These are phyloP conservation scores for Girardinichthys multiradiatus DNA, from an alignment of 2,113 vertebrate genomes.

Conservation along the genomic window DNA sequence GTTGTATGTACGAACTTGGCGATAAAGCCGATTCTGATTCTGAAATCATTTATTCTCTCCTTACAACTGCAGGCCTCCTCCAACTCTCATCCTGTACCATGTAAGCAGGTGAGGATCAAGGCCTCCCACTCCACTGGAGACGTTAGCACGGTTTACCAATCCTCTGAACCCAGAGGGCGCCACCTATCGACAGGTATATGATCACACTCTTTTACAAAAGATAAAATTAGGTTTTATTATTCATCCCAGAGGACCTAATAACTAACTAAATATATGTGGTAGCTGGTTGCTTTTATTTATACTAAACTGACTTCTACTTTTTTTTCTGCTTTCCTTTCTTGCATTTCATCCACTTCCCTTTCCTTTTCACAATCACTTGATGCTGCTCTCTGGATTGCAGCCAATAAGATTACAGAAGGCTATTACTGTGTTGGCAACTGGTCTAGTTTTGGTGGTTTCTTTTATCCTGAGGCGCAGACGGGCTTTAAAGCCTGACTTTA, in stretches of 20 bases:
- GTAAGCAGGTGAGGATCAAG: slow-evolving; percentile 96
- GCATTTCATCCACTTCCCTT: slow-evolving; percentile 90
- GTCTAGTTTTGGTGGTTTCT: slow-evolving; percentile 51
- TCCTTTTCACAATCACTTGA: slow-evolving; percentile 87
- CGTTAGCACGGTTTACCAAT: slow-evolving; percentile 86
- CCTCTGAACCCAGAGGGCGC: slow-evolving; percentile 89
- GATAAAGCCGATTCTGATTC: too few species aligned
- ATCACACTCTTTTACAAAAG: neutral
- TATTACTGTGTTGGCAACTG: slow-evolving; percentile 69
- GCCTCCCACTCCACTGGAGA: slow-evolving; percentile 93
- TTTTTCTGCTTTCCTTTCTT: slow-evolving; percentile 89
- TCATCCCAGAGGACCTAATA: neutral
- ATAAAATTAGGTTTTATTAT: neutral
- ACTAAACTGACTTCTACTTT: slow-evolving; percentile 68
- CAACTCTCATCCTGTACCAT: slow-evolving; percentile 83
- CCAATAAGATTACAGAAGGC: slow-evolving; percentile 81
- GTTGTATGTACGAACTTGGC: too few species aligned
- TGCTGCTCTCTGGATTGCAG: slow-evolving; percentile 81
- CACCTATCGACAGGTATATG: slow-evolving; percentile 87
- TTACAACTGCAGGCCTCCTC: slow-evolving; percentile 72
- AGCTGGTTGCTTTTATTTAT: neutral
- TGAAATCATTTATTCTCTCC: neutral
- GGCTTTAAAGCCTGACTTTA: slow-evolving; percentile 20
- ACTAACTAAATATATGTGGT: too few species aligned
- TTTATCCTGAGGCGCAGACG: slow-evolving; percentile 15